Conservation (phyloP, 2,113 vertebrate genomes). For the Fulmarus glacialis region DNA sequence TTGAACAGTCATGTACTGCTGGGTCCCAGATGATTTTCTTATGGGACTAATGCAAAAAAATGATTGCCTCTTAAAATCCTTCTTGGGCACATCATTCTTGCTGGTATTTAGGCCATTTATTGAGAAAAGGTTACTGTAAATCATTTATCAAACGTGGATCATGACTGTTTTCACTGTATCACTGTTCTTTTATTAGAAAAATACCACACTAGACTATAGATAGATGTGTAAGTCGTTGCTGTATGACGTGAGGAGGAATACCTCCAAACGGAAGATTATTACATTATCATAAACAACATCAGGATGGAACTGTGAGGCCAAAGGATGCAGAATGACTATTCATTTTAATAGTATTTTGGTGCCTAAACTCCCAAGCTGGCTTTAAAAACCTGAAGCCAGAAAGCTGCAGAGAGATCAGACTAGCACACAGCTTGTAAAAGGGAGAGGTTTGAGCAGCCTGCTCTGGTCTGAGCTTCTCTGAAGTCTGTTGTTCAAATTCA, state of each 20-base stretch:
- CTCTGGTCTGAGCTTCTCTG: background rate
- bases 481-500: background rate
- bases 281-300: background rate
- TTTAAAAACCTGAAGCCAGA: background rate
- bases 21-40: slow-evolving; percentile 21
- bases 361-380: background rate
- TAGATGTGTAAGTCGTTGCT: background rate
- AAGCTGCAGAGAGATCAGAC: background rate
- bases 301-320: background rate
- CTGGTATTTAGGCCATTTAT: background rate
- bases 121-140: background rate
- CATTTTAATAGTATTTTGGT: background rate
- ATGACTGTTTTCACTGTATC: background rate
- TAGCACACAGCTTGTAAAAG: background rate
- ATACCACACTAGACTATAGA: too few relatives aligned
- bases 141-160: background rate
- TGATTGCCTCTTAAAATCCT: slow-evolving; percentile 18
- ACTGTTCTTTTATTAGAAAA: background rate
- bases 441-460: background rate
- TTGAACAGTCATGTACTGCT: background rate
- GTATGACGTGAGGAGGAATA: background rate
- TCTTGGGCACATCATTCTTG: background rate
- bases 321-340: background rate
- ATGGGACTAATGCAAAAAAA: background rate
- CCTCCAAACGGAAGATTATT: background rate